Conservation (phyloP, 2,888 invertebrate genomes). For the Pyrrhia umbra region DNA sequence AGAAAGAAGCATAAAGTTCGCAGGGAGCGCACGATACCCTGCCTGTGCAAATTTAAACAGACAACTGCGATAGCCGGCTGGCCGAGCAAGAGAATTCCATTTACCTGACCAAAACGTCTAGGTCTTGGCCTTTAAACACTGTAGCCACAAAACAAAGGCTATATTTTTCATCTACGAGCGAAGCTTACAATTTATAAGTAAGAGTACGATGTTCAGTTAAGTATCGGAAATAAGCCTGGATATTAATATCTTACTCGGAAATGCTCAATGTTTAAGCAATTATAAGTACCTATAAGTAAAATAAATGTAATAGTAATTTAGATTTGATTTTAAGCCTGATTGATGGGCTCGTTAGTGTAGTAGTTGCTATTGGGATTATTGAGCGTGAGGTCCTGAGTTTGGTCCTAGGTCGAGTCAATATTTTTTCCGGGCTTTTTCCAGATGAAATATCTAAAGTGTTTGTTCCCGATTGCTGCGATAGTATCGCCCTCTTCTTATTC, state of each 20-base stretch:
- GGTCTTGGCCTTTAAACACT: slow-evolving; percentile 46
- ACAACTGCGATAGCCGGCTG: slow-evolving; percentile 63
- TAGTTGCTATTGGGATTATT: background rate
- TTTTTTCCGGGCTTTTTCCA: no score
- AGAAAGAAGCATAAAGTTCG: slow-evolving; percentile 65
- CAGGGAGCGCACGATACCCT: slow-evolving; percentile 44
- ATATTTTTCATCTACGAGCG: slow-evolving; percentile 22
- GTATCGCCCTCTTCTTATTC: no score
- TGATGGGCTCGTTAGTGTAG: background rate
- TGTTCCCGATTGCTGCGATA: no score
- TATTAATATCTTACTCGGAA: background rate
- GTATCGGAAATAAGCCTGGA: background rate
- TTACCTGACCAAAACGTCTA: slow-evolving; percentile 67
- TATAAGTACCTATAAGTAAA: no score
- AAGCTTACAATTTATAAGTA: no score
- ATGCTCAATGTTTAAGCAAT: no score
- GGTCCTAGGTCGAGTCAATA: no score
- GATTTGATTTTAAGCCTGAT: background rate
- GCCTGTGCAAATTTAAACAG: slow-evolving; percentile 76
- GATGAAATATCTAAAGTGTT: no score
- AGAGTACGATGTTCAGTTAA: background rate
- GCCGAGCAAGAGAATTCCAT: slow-evolving; percentile 79
- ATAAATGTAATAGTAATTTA: background rate
- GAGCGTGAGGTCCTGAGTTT: background rate
- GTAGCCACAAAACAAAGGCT: slow-evolving; percentile 26